These are phyloP conservation scores for Miltochrista miniata DNA, from an alignment of 2,888 invertebrate genomes.

Conservation along the genomic window DNA sequence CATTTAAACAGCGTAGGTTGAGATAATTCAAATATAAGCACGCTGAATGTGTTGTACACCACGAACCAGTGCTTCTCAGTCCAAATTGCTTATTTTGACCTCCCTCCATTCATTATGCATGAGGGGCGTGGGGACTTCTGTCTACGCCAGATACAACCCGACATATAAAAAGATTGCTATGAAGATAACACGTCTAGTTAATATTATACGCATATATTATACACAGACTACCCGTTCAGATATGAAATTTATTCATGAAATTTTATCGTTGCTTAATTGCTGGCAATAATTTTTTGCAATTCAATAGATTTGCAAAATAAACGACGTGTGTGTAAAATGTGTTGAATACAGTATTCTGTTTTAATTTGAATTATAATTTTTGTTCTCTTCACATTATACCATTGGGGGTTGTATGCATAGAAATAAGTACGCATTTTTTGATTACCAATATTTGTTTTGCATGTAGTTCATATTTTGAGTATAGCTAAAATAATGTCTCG, in stretches of 20 bases:
- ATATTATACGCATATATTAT: constrained; percentile 22
- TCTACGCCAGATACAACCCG: constrained; percentile 51
- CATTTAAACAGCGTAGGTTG: constrained; percentile 4
- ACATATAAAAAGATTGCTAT: constrained; percentile 53
- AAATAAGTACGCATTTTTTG: background rate
- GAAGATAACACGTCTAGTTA: constrained; percentile 50
- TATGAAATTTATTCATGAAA: constrained; percentile 15
- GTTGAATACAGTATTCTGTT: background rate
- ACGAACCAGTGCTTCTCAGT: constrained; percentile 72
- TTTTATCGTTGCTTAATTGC: constrained; percentile 9
- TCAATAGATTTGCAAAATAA: background rate
- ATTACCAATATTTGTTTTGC: too few species aligned
- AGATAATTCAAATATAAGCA: constrained; percentile 37
- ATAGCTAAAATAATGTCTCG: too few species aligned
- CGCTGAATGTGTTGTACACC: constrained; percentile 56
- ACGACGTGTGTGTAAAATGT: background rate
- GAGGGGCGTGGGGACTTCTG: constrained; percentile 50
- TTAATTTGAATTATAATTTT: background rate
- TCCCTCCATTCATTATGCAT: constrained; percentile 73
- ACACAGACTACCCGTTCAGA: constrained; percentile 19
- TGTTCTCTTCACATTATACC: background rate
- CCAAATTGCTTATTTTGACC: constrained; percentile 79
- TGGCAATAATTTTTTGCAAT: constrained; percentile 3
- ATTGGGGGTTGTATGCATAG: too few species aligned
- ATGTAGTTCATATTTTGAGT: too few species aligned